These are phyloP conservation scores for Bombylius major DNA, from an alignment of 2,888 invertebrate species.

Conservation along the genomic window DNA sequence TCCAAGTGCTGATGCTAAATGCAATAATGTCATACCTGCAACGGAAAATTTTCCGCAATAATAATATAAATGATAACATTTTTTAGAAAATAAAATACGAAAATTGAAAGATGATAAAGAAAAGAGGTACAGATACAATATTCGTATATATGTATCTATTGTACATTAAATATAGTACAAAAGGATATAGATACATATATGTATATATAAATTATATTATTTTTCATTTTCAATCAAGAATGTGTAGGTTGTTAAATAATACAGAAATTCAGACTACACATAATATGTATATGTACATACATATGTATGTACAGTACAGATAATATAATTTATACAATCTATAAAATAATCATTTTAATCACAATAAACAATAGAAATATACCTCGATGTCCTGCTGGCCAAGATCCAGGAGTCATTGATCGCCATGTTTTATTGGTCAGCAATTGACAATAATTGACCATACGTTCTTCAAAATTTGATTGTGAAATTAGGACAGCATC, in stretches of 20 bases:
- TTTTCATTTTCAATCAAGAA: too few relatives aligned
- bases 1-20: slow-evolving; percentile 82
- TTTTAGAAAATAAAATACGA: neutral
- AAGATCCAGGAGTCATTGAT: slow-evolving; percentile 31
- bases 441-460: slow-evolving; percentile 72
- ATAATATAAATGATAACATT: neutral
- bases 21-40: slow-evolving; percentile 61
- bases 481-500: slow-evolving; percentile 45
- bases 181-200: too few relatives aligned
- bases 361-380: neutral
- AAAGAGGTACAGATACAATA: neutral
- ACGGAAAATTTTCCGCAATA: slow-evolving; percentile 37
- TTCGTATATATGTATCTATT: too few relatives aligned
- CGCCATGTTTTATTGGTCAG: slow-evolving; percentile 52
- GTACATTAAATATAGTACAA: too few relatives aligned
- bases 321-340: too few relatives aligned
- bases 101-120: neutral
- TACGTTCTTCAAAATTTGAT: slow-evolving; percentile 70
- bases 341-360: too few relatives aligned
- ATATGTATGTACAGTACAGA: neutral
- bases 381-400: slow-evolving; percentile 42
- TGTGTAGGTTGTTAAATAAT: too few relatives aligned
- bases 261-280: too few relatives aligned
- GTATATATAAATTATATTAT: too few relatives aligned
- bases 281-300: neutral